These are phyloP conservation scores for Pentamera pediparva DNA, from an alignment of 53 echinoderm and acorn worm genomes.

Conservation along the genomic window DNA sequence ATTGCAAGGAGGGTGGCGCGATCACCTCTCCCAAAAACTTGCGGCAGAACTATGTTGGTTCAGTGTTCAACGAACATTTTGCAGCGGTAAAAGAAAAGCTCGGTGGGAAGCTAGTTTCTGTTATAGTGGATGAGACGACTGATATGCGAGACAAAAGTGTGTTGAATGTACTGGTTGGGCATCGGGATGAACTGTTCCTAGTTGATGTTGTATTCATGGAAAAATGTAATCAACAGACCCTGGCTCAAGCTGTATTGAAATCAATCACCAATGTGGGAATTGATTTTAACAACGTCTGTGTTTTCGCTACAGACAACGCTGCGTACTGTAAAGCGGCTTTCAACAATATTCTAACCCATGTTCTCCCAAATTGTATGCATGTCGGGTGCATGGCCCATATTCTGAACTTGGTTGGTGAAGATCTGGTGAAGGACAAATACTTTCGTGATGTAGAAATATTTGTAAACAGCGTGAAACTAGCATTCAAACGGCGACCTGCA, in stretches of 20 bases:
- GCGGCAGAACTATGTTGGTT: neutral
- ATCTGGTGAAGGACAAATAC: neutral
- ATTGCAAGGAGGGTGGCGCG: neutral
- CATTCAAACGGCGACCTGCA: neutral
- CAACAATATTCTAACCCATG: neutral
- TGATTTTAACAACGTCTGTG: neutral
- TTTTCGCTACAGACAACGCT: neutral
- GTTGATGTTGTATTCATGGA: conserved; percentile 1
- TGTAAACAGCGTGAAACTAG: neutral
- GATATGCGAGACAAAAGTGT: conserved; percentile 7
- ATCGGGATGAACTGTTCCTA: neutral
- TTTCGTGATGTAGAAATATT: neutral
- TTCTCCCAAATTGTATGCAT: neutral
- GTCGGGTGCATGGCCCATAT: conserved; percentile 9
- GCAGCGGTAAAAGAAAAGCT: neutral
- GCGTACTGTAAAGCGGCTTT: conserved; percentile 2
- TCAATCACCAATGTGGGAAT: neutral
- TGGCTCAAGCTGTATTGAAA: neutral
- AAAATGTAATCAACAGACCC: neutral
- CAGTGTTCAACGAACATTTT: neutral
- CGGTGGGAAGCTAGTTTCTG: neutral
- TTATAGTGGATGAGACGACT: neutral
- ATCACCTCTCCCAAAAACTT: neutral
- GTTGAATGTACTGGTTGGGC: neutral
- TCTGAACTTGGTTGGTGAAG: neutral